Evolutionary conservation across 2,113 vertebrate species (phyloP).

Genomic region (Tympanuchus pallidicinctus): DNA sequence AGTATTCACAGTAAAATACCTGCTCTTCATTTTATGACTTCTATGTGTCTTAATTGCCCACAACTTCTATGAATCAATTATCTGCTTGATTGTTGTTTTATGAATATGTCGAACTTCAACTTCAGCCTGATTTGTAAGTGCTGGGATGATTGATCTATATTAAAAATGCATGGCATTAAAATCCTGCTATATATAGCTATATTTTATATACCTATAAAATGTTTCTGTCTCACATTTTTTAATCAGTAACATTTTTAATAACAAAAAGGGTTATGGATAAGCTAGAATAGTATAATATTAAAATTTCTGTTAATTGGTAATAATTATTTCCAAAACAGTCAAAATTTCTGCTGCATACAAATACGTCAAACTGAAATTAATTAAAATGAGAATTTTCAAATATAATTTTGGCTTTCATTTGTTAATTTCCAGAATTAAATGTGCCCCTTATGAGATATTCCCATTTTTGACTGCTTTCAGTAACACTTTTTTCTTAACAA

Average conservation of each 20-base stretch:
- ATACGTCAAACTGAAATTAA: background rate
- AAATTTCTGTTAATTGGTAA: background rate
- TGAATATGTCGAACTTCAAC: background rate
- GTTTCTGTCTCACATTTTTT: background rate
- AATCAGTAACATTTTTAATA: background rate
- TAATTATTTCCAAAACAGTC: background rate
- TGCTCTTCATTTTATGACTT: background rate
- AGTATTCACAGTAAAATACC: background rate
- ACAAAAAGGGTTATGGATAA: background rate
- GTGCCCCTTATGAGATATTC: background rate
- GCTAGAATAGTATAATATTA: background rate
- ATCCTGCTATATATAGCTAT: background rate
- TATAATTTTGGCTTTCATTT: background rate
- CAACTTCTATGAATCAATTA: background rate
- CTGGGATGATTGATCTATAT: background rate
- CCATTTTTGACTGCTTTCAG: background rate
- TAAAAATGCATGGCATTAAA: background rate
- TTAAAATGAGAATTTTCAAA: background rate
- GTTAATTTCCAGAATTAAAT: background rate
- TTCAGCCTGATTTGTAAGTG: background rate
- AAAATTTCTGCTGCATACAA: background rate
- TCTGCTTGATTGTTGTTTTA: background rate
- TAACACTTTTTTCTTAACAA: background rate
- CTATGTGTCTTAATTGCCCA: background rate
- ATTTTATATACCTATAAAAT: background rate